phyloP scores from a whole-genome alignment of 2,888 invertebrate species.

The Adelphocoris suturalis region DNA sequence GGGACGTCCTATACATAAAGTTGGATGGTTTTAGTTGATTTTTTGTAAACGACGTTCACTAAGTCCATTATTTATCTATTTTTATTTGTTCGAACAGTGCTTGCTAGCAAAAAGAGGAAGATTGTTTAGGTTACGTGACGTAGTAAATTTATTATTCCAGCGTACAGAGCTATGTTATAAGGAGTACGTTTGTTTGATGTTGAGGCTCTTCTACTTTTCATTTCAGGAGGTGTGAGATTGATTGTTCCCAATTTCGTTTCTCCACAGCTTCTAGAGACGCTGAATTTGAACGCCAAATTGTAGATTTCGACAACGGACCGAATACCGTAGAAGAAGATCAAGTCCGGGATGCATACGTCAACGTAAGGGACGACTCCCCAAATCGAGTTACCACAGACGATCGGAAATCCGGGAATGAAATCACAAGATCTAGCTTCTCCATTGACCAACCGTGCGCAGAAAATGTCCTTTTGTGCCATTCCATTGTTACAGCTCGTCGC shows the following conservation, averaged over 20 bases:
- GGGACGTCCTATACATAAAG: no score
- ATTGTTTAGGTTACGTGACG: background rate
- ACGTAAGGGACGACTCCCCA: background rate
- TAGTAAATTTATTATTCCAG: background rate
- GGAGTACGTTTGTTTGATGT: no score
- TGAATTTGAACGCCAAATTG: background rate
- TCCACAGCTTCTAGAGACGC: background rate
- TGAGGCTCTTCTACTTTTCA: background rate
- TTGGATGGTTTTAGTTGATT: no score
- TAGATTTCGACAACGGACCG: conserved; percentile 7
- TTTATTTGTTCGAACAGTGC: no score
- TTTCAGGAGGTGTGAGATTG: background rate
- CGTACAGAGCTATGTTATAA: background rate
- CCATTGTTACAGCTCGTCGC: background rate
- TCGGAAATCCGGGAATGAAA: background rate
- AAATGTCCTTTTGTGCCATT: background rate
- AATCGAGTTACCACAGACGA: background rate
- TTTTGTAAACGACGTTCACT: no score
- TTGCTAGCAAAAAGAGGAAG: background rate
- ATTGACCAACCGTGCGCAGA: background rate
- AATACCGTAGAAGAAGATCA: conserved; percentile 2
- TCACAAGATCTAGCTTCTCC: background rate
- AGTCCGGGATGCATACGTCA: background rate
- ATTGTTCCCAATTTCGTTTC: background rate
- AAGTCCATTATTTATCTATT: no score